A percentile compares a stretch with the other conserved stretches of the same genome.
phyloP scores from a whole-genome alignment of 2,888 invertebrate genomes.

The Cistogaster globosa region DNA sequence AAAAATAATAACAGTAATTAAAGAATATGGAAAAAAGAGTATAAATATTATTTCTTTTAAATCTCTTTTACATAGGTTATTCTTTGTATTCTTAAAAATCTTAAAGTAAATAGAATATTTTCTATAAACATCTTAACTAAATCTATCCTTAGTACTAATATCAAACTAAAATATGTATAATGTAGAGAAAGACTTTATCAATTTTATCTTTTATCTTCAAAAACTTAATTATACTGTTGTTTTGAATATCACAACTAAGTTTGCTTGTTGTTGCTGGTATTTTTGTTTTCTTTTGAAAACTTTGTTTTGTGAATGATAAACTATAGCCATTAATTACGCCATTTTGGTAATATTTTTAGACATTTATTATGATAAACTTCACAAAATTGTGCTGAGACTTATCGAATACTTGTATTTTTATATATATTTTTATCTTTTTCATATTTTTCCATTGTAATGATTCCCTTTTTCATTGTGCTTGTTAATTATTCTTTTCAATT shows the following conservation, averaged over 20 bases:
- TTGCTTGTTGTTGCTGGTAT: background rate
- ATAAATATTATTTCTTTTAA: background rate
- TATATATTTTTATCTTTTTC: slow-evolving; percentile 5
- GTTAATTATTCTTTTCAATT: slow-evolving; percentile 41
- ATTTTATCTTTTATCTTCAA: slow-evolving; percentile 3
- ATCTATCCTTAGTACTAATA: too few relatives aligned
- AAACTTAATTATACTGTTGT: slow-evolving; percentile 55
- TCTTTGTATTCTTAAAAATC: slow-evolving; percentile 20
- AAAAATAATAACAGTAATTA: slow-evolving; percentile 1
- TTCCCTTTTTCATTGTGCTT: background rate
- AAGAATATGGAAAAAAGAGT: background rate
- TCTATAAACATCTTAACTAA: background rate
- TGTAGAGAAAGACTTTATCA: background rate
- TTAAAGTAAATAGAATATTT: slow-evolving; percentile 50
- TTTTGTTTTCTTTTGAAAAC: slow-evolving; percentile 3
- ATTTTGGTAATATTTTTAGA: slow-evolving; percentile 6
- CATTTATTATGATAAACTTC: slow-evolving; percentile 4
- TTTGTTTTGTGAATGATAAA: slow-evolving; percentile 38
- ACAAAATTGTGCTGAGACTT: background rate
- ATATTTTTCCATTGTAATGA: slow-evolving; percentile 25
- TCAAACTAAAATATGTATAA: background rate
- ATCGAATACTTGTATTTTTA: background rate
- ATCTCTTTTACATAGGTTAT: background rate
- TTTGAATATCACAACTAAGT: background rate
- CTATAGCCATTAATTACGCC: slow-evolving; percentile 37